phyloP scores from a whole-genome alignment of 1,140 invertebrate genomes.

The Chymomyza costata region DNA sequence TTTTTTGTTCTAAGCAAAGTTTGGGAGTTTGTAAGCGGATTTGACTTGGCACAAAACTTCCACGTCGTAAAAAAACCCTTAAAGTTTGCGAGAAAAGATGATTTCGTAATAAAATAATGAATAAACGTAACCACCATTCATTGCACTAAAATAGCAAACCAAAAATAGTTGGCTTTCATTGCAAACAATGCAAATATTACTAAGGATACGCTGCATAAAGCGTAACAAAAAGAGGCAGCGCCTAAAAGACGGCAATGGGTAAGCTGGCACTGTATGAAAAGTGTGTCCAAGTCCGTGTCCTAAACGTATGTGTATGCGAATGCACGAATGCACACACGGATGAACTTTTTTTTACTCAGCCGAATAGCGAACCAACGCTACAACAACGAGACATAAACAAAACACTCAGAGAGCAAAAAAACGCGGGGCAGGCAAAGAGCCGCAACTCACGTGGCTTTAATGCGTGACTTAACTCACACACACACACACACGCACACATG shows the following conservation, averaged over 20 bases:
- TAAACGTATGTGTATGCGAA: background rate
- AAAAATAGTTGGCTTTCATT: too few relatives aligned
- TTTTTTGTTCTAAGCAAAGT: too few relatives aligned
- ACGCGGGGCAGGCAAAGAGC: background rate
- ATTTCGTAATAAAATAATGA: too few relatives aligned
- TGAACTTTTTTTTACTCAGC: background rate
- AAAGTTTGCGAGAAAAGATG: too few relatives aligned
- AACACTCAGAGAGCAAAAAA: slow-evolving; percentile 2
- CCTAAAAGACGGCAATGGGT: background rate
- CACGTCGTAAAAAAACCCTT: too few relatives aligned
- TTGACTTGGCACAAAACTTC: too few relatives aligned
- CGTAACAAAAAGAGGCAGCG: slow-evolving; percentile 2
- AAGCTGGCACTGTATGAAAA: too few relatives aligned
- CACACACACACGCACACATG: too few relatives aligned
- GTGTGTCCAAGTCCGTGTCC: background rate
- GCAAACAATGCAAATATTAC: too few relatives aligned
- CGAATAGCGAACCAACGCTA: background rate
- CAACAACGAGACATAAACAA: slow-evolving; percentile 1
- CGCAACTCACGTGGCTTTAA: slow-evolving; percentile 32
- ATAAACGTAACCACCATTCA: too few relatives aligned
- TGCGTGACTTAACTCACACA: slow-evolving; percentile 37
- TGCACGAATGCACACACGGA: background rate
- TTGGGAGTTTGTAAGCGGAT: too few relatives aligned
- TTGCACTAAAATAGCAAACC: too few relatives aligned
- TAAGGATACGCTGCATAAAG: background rate